Evolutionary conservation across 2,113 vertebrate genomes (phyloP), one percentile per base, ranked within the genome.

Genomic region (Nothoprocta perdicaria): DNA sequence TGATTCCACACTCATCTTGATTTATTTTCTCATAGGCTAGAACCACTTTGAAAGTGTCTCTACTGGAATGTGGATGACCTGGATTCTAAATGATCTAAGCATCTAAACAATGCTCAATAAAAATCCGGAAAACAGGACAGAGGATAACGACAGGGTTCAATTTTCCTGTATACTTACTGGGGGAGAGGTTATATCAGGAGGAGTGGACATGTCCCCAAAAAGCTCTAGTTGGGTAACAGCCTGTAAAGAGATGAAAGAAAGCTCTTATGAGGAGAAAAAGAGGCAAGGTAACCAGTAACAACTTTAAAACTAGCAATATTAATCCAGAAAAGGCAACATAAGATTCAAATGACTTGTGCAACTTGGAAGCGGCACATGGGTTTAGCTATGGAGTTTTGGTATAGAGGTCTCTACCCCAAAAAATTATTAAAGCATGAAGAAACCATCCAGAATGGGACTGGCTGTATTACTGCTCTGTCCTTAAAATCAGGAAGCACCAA

Each of bases 171-270:
- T 95, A 98, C 99, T 99, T 97, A 99, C 99, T 17, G 99, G 99
- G 89, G 99, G 99, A 95, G 99, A 99, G 90, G 99, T 99, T 98
- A 99, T 98, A 97, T 99, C 99, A 94, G 99, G 99, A 90, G 99
- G 99, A 84, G 99, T 99, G 68, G 99, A 99, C 99, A 99, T 99
- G 97, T 99, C 99, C 97, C 99, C 99, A 95, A 99, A 99, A 97
- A 99, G 98, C 97, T 99, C 99, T 98, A 99, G 98, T 95, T 99
- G 99, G 98, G 98, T 99, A 98, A 99, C 98, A 98, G 99, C 99
- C 99, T 99, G 98, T 78, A 90, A 97, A 95, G 87, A 97, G 68
- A 95, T 40, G 86, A 88, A 93, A 88, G 93, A 50, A 82, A 55
- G 60, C 50, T 91, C 71, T 92, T 84, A 50, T 33, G 75, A 92